Base-by-base conservation (phyloP, 1,140 invertebrate genomes). In the Micrasema longulum region DNA sequence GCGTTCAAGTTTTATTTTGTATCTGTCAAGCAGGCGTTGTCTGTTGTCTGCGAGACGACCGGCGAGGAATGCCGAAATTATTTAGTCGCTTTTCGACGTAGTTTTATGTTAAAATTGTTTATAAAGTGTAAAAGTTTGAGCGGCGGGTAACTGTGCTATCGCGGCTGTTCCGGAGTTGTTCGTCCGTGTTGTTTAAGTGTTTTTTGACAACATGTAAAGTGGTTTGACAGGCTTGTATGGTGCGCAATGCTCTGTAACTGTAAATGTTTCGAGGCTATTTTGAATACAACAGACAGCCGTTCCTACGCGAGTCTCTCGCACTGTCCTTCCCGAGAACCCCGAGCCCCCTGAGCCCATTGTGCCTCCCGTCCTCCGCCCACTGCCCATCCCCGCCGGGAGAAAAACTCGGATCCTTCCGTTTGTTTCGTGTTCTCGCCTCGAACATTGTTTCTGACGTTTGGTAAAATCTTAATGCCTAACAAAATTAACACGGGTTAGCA, bases 1-100 rank as follows among this genome's bases (percentile, higher is more conserved):
- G 50, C 36, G 47, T 68, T 14, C 47, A 53, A 67, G 48, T 68
- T 68, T 18, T 52, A 52, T 55, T 35, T 36, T 16, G 35, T 52
- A 55, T 35, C 67, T 69, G 67, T 69, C 67, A 69, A 38, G 67
- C 67, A 69, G 67, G 67, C 67, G 67, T 69, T 69, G 67, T 36
- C 67, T 69, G 22, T 47, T 14, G 10, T 47, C 26, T 31, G 26
- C 26, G n/a, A 31, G 26, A 64, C 11, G 52, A 60, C 67, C 67
- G 67, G 67, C 67, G 50, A 47, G 12, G 53, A 69, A 69, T 69
- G 67, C 67, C 67, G 36, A 60, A 69, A 47, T 41, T 41, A 47
- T 45, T 66, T 52, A 11, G 45, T 52, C 26, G 45, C 31, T 38
- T 66, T 66, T 66, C 45, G n/a, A 36, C 12, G 26, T 47, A 45